Percentiles rank a stretch among this genome's conserved stretches.
These are phyloP conservation scores for Melierax canorus DNA, from an alignment of 2,113 vertebrate genomes.

Conservation along the genomic window DNA sequence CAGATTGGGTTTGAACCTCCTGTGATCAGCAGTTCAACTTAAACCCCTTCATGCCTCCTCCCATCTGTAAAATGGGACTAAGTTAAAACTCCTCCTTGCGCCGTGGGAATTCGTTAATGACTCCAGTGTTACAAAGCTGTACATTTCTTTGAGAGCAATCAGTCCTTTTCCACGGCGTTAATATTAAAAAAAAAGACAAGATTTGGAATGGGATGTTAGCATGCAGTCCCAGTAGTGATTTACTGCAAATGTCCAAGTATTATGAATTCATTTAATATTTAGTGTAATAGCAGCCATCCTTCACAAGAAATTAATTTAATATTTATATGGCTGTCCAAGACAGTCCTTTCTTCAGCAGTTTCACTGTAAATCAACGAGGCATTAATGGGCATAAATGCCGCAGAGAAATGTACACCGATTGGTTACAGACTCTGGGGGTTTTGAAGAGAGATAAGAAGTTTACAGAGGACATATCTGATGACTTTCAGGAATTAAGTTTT, in stretches of 20 bases:
- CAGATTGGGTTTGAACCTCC: neutral
- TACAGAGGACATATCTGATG: neutral
- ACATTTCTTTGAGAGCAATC: neutral
- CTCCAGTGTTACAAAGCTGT: neutral
- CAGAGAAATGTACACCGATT: neutral
- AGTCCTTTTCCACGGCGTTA: neutral
- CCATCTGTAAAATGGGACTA: neutral
- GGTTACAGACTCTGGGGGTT: neutral
- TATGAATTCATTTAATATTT: slow-evolving; percentile 46
- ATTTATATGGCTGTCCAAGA: neutral
- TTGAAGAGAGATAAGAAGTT: neutral
- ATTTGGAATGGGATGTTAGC: neutral
- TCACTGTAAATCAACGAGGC: neutral
- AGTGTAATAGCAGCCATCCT: slow-evolving; percentile 17
- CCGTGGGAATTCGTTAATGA: neutral
- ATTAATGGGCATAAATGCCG: neutral
- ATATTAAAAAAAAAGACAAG: neutral
- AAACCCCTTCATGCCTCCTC: neutral
- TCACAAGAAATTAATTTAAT: slow-evolving; percentile 34
- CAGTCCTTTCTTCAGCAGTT: neutral
- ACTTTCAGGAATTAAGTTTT: neutral
- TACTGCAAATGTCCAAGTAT: slow-evolving; percentile 25
- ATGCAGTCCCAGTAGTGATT: slow-evolving; percentile 11
- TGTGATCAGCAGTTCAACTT: neutral
- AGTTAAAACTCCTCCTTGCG: neutral